Evolutionary conservation across 1,140 invertebrate species (phyloP).

Genomic region (Brachionus calyciflorus): DNA sequence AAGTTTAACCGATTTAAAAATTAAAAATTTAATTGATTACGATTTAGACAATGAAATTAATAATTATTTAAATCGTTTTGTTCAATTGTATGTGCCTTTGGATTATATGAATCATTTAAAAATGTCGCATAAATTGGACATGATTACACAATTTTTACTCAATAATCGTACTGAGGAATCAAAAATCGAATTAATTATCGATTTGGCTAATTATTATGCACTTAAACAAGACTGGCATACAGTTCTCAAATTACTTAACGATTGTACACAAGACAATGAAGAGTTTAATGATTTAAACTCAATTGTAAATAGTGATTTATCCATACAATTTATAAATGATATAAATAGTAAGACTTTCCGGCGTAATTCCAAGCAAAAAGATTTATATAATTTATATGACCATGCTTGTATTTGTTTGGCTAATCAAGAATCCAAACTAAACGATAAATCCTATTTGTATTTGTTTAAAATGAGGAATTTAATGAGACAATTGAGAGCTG

Average conservation of each 20-base stretch:
- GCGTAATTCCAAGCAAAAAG: not conserved
- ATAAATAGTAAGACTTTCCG: not conserved
- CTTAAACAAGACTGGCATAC: slow-evolving; percentile 15
- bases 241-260: slow-evolving; percentile 12
- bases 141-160: slow-evolving; percentile 41
- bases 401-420: slow-evolving; percentile 24
- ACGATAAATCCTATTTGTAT: not conserved
- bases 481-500: slow-evolving; percentile 49
- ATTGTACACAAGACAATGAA: slow-evolving; percentile 37
- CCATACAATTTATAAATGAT: not conserved
- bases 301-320: not conserved
- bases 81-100: slow-evolving; percentile 33
- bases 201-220: slow-evolving; percentile 23
- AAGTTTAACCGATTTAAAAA: not conserved
- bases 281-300: slow-evolving; percentile 9
- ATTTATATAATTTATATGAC: slow-evolving; percentile 43
- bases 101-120: slow-evolving; percentile 18
- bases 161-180: slow-evolving; percentile 21
- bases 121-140: not conserved
- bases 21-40: not conserved
- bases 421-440: slow-evolving; percentile 2
- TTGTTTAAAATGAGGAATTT: slow-evolving; percentile 45
- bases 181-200: slow-evolving; percentile 20
- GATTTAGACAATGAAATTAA: not conserved
- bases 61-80: slow-evolving; percentile 3